A percentile compares a stretch with the other conserved stretches of the same genome.
These are phyloP conservation scores for Erythrolamprus reginae DNA, from an alignment of 2,113 vertebrate species.

Conservation along the genomic window DNA sequence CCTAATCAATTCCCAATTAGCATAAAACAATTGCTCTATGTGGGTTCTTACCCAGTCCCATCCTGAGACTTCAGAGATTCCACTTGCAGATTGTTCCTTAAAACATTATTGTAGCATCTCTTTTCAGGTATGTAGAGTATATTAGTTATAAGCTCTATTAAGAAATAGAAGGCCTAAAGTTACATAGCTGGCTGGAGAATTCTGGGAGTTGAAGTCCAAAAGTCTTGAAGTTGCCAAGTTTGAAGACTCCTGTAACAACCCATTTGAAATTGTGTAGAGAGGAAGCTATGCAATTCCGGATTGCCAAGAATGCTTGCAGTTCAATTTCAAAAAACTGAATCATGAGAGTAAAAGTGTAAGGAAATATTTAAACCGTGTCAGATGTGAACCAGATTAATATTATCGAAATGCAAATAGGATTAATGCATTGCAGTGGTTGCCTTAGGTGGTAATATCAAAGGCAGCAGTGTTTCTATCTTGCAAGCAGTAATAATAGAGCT, in stretches of 20 bases:
- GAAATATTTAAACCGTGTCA: neutral
- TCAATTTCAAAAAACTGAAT: neutral
- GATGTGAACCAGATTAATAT: neutral
- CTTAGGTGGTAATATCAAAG: neutral
- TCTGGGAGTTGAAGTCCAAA: too few species aligned
- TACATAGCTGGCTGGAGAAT: too few species aligned
- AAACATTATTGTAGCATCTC: neutral
- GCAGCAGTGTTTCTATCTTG: neutral
- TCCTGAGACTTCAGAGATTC: neutral
- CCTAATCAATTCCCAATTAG: neutral
- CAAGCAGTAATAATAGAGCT: neutral
- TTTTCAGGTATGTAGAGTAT: neutral
- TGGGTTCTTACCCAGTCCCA: neutral
- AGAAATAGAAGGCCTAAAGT: neutral
- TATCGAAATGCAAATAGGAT: neutral
- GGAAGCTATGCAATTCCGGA: neutral
- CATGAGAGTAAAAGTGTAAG: neutral
- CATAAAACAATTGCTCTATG: neutral
- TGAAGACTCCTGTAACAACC: neutral
- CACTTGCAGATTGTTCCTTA: neutral
- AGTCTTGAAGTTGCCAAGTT: too few species aligned
- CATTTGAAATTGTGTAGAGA: neutral
- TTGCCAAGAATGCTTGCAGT: too few species aligned
- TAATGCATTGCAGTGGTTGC: neutral
- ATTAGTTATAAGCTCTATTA: neutral